Conservation (phyloP, 1,140 invertebrate genomes). For the Zaprionus vittiger region DNA sequence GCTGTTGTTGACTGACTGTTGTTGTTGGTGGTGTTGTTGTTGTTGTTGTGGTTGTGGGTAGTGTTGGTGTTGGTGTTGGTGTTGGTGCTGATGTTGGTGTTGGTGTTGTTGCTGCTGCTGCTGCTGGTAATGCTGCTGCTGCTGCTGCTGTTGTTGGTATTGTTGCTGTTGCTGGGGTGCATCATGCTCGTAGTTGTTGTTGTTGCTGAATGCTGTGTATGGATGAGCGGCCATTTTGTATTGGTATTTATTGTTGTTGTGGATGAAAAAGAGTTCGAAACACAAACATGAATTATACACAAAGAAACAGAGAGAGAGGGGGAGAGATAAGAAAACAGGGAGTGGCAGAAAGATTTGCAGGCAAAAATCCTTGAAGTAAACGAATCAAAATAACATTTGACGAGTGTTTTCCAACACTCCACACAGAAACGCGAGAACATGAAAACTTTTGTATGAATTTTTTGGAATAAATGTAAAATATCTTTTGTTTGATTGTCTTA, state of each 20-base stretch:
- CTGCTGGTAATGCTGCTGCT: slow-evolving; percentile 38
- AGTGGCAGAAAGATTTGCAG: slow-evolving; percentile 5
- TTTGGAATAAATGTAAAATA: not conserved
- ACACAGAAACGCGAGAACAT: not conserved
- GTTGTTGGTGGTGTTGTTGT: slow-evolving; percentile 51
- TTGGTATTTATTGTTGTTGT: slow-evolving; percentile 31
- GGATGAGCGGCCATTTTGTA: slow-evolving; percentile 56
- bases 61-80: slow-evolving; percentile 64
- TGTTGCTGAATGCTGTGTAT: slow-evolving; percentile 63
- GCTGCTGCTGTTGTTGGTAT: slow-evolving; percentile 63
- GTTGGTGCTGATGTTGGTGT: slow-evolving; percentile 61
- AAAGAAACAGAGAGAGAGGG: slow-evolving; percentile 24
- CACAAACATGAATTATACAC: slow-evolving; percentile 71
- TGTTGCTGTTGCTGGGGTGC: slow-evolving; percentile 77
- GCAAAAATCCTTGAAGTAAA: not conserved
- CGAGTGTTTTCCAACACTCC: not conserved
- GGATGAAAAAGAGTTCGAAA: slow-evolving; percentile 68
- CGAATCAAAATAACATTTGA: not conserved
- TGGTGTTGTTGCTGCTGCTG: slow-evolving; percentile 60
- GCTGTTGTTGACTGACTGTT: slow-evolving; percentile 55
- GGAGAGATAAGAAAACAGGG: not conserved
- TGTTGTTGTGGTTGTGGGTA: slow-evolving; percentile 55
- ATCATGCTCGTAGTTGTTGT: slow-evolving; percentile 64
- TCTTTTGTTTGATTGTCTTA: slow-evolving; percentile 22
- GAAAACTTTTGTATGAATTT: not conserved